Conservation (phyloP, 1,140 invertebrate species). For the Chrysomallon squamiferum region DNA sequence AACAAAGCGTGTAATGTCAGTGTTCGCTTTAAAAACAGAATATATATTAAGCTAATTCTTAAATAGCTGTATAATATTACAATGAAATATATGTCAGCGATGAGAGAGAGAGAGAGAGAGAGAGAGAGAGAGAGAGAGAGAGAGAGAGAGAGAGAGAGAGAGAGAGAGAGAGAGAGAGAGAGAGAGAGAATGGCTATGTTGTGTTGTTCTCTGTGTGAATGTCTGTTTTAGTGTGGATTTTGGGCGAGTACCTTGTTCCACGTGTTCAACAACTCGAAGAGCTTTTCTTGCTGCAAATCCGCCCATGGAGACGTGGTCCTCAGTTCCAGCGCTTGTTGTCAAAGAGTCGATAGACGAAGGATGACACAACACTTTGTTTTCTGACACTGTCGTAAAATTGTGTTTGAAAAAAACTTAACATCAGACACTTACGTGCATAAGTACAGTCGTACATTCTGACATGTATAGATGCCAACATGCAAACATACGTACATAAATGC, state of each 20-base stretch:
- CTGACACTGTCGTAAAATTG: slow-evolving; percentile 58
- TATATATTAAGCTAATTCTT: too few relatives aligned
- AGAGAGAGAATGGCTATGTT: background rate
- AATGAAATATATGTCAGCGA: too few relatives aligned
- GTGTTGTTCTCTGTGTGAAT: background rate
- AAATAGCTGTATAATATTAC: too few relatives aligned
- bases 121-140: background rate
- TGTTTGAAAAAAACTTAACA: background rate
- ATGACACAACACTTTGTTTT: slow-evolving; percentile 80
- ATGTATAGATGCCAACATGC: background rate
- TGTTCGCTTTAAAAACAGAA: too few relatives aligned
- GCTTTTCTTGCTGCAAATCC: slow-evolving; percentile 77
- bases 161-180: background rate
- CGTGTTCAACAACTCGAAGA: slow-evolving; percentile 72
- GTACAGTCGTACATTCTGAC: background rate
- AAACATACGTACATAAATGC: too few relatives aligned
- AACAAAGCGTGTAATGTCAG: background rate
- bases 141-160: background rate
- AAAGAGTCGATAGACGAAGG: slow-evolving; percentile 77
- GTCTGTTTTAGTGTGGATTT: background rate
- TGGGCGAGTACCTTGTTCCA: slow-evolving; percentile 65
- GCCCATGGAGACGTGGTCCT: slow-evolving; percentile 80
- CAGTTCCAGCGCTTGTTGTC: slow-evolving; percentile 77
- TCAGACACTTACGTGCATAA: too few relatives aligned
- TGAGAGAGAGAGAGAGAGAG: background rate